Conservation (phyloP, 2,113 vertebrate species). For the Erythrolamprus reginae region DNA sequence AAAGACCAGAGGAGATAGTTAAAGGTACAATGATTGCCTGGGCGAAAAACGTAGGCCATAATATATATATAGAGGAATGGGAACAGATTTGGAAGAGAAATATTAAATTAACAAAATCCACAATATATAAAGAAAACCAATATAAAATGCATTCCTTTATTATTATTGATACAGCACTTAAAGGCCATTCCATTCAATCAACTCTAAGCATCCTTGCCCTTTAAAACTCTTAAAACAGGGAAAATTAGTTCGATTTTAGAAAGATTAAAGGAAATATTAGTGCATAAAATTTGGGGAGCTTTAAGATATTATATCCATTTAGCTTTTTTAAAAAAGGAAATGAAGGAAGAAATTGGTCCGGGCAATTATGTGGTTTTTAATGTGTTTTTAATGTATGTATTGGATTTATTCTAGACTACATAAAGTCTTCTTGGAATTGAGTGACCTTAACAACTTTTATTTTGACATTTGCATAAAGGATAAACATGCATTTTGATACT, state of each 20-base stretch:
- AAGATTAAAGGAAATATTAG: neutral
- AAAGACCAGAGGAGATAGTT: too few species aligned
- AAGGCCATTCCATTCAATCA: neutral
- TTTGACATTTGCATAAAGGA: neutral
- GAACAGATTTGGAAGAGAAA: too few species aligned
- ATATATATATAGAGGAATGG: too few species aligned
- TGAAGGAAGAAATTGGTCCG: neutral
- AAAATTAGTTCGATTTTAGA: neutral
- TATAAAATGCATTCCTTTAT: neutral
- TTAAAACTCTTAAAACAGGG: neutral
- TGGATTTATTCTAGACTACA: neutral
- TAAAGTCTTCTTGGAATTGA: neutral
- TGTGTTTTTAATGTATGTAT: neutral
- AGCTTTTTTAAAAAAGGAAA: neutral
- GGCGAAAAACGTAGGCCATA: too few species aligned
- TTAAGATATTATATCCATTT: neutral
- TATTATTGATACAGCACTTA: neutral
- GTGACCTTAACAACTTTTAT: neutral
- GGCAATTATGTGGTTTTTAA: neutral
- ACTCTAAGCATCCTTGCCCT: neutral
- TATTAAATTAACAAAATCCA: too few species aligned
- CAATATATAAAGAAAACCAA: too few species aligned
- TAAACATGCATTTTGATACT: neutral
- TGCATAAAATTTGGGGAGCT: neutral
- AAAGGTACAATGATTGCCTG: too few species aligned